Percentiles rank a stretch among this genome's conserved stretches.
Conservation (phyloP, 2,888 invertebrate species). For the Drosophila mercatorum region DNA sequence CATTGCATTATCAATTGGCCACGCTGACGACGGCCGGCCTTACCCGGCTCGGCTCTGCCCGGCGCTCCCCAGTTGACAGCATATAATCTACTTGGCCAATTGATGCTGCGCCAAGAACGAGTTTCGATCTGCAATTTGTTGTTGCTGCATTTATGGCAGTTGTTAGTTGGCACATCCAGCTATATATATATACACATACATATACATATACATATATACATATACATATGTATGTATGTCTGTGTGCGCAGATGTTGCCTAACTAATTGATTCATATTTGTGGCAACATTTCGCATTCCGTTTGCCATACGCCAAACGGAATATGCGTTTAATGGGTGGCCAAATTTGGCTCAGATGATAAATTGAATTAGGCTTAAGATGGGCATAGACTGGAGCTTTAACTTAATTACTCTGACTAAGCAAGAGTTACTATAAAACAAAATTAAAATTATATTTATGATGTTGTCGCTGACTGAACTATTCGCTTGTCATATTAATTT, state of each 20-base stretch:
- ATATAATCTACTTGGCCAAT: slow-evolving; percentile 64
- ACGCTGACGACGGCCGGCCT: slow-evolving; percentile 31
- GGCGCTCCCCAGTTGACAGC: slow-evolving; percentile 25
- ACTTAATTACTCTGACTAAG: slow-evolving; percentile 32
- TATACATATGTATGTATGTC: neutral
- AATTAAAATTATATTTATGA: slow-evolving; percentile 5
- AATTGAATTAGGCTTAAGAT: slow-evolving; percentile 63
- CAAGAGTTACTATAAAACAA: slow-evolving; percentile 14
- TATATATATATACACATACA: slow-evolving; percentile 21
- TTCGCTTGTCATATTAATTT: slow-evolving; percentile 9
- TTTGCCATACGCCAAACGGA: slow-evolving; percentile 41
- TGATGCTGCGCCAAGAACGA: slow-evolving; percentile 69
- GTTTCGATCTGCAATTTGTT: slow-evolving; percentile 61
- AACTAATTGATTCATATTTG: slow-evolving; percentile 77
- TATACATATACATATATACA: neutral
- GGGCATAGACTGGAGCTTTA: slow-evolving; percentile 34
- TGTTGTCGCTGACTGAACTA: neutral
- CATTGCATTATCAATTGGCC: slow-evolving; percentile 64
- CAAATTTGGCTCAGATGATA: slow-evolving; percentile 68
- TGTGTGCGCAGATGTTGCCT: slow-evolving; percentile 49
- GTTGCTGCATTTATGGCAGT: slow-evolving; percentile 38
- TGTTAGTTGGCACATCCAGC: slow-evolving; percentile 38
- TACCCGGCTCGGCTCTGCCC: slow-evolving; percentile 16
- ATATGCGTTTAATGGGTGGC: slow-evolving; percentile 44
- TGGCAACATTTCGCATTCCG: slow-evolving; percentile 53